phyloP scores from a whole-genome alignment of 2,888 invertebrate genomes.

The Chaetogeoica ovagalla region DNA sequence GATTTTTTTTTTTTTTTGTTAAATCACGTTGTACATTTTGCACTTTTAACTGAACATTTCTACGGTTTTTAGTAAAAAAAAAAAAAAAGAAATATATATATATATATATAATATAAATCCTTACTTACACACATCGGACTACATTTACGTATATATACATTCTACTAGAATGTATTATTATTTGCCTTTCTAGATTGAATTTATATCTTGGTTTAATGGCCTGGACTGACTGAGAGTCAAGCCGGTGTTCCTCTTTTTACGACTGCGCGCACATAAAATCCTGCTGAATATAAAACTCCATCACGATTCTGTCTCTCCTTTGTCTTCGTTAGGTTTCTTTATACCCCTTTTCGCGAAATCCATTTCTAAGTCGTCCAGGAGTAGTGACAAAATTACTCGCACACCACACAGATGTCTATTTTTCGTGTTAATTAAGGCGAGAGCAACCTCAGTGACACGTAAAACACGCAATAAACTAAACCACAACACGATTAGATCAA shows the following conservation, averaged over 20 bases:
- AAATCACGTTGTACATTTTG: too few species aligned
- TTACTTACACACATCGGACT: not conserved
- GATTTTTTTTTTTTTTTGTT: too few species aligned
- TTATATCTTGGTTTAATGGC: conserved; percentile 45
- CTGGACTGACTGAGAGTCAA: conserved; percentile 25
- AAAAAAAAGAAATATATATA: too few species aligned
- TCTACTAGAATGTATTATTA: not conserved
- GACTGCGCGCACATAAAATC: conserved; percentile 41
- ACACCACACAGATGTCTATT: conserved; percentile 1
- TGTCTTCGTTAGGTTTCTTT: not conserved
- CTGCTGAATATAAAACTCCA: conserved; percentile 18
- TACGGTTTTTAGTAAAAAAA: not conserved
- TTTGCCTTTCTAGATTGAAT: conserved; percentile 26
- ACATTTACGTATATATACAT: conserved; percentile 13
- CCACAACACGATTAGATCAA: not conserved
- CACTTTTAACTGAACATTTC: not conserved
- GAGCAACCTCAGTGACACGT: not conserved
- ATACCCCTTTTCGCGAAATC: not conserved
- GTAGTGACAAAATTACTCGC: not conserved
- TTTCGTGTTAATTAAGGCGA: conserved; percentile 14
- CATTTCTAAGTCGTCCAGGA: conserved; percentile 6
- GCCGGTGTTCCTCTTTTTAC: conserved; percentile 42
- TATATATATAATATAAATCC: not conserved
- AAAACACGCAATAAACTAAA: conserved; percentile 12
- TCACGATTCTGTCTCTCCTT: conserved; percentile 4